Percentiles rank a stretch among this genome's conserved stretches.
Evolutionary conservation across 2,113 vertebrate genomes (phyloP).

Genomic region (Silurus asotus): DNA sequence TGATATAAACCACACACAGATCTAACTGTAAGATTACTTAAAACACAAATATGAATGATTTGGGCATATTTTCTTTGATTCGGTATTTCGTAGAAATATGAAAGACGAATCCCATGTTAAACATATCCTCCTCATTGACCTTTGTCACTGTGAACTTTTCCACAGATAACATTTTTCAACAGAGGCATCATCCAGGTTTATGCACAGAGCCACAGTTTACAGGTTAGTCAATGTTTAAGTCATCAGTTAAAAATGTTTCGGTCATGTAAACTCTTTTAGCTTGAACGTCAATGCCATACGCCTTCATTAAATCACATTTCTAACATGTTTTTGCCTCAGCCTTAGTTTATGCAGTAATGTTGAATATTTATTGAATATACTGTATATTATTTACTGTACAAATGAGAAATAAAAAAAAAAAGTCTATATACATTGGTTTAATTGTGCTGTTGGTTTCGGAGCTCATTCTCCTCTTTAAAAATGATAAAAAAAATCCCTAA

Average conservation of each 20-base stretch:
- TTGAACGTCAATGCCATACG: too few relatives aligned
- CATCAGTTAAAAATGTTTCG: background rate
- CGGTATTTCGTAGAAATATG: background rate
- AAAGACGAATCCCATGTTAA: background rate
- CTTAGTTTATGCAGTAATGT: background rate
- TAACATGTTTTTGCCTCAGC: background rate
- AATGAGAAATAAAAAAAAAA: background rate
- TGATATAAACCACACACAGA: conserved; percentile 3
- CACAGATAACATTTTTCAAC: conserved; percentile 78
- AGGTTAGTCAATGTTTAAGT: conserved; percentile 69
- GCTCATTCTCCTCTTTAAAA: background rate
- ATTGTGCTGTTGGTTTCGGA: background rate
- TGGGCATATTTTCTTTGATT: background rate
- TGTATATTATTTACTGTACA: background rate
- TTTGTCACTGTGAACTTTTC: conserved; percentile 18
- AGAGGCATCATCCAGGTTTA: conserved; percentile 77
- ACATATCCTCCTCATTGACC: background rate
- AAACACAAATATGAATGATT: background rate
- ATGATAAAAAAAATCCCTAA: background rate
- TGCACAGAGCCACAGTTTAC: conserved; percentile 71
- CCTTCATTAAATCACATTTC: background rate
- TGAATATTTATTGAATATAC: background rate
- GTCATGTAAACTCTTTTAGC: background rate
- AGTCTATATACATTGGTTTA: background rate
- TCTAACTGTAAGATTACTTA: background rate